Percentiles rank a stretch among this genome's conserved stretches.
Conservation (phyloP, 2,113 vertebrate genomes). For the Ornithorhynchus anatinus region DNA sequence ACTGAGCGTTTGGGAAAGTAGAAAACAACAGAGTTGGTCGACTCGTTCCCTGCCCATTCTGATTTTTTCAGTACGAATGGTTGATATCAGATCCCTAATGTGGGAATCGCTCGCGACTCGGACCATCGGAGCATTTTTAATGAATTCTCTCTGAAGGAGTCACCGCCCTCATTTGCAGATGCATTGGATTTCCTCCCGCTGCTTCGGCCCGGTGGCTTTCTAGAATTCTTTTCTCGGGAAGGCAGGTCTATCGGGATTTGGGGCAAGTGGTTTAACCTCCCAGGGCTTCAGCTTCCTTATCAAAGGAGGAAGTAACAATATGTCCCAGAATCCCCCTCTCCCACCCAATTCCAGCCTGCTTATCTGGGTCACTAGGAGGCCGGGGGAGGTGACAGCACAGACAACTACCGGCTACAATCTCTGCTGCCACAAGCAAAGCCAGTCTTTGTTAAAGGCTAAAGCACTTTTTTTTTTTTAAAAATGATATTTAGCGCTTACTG, state of each 20-base stretch:
- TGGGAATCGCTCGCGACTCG: conserved; percentile 26
- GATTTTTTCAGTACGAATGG: conserved; percentile 56
- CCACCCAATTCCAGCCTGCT: no score
- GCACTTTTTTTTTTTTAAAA: no score
- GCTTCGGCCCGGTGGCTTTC: conserved; percentile 15
- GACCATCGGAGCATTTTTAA: conserved; percentile 20
- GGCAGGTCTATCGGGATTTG: background rate
- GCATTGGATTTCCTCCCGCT: conserved; percentile 17
- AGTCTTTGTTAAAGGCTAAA: no score
- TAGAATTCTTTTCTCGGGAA: conserved; percentile 3
- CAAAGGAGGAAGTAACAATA: no score
- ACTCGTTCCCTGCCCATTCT: conserved; percentile 30
- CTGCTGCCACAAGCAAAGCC: no score
- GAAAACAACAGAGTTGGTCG: no score
- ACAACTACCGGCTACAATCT: no score
- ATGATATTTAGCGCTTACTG: no score
- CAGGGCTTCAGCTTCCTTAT: background rate
- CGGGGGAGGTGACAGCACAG: no score
- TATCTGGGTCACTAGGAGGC: no score
- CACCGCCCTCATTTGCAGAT: background rate
- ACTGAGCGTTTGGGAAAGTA: no score
- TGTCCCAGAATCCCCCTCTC: no score
- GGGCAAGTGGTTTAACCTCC: conserved; percentile 28
- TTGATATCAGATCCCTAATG: conserved; percentile 46
- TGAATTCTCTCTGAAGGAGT: conserved; percentile 20